Base-by-base conservation (phyloP, 2,797 vertebrate species). In the Nannoperca australis region DNA sequence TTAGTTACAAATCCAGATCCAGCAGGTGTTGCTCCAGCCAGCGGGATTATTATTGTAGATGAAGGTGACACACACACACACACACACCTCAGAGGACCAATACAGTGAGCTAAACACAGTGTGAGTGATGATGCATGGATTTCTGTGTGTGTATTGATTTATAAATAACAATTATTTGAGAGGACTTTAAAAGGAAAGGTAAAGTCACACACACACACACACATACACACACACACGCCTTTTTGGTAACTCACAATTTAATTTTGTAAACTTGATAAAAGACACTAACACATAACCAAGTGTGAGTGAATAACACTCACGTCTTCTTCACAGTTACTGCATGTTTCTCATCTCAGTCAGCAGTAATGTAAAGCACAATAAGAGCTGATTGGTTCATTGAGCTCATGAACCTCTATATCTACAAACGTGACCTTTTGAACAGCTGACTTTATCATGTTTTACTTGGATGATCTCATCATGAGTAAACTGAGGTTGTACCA, bases 1-100 rank as follows among this genome's bases (percentile, higher is more conserved):
- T 91, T 82, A 87, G 85, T 91, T 61, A 84, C 61, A 75, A 62
- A 89, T 61, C 42, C 30, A 65, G 81, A 83, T 54, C 27, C 68
- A 76, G 44, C 51, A 83, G 32, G 45, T n/a, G 49, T 61, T 54
- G 60, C 13, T 55, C 60, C 79, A 78, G n/a, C 32, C 47, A 76
- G 56, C 13, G 24, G 32, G 15, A 69, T 60, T 18, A 62, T 8
- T 80, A 11, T 15, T 76, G 71, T 47, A 75, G 66, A 78, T 20
- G 47, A 32, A 9, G 14, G 51, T 20, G 12, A 22, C 30, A 27
- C 64, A 67, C 53, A 68, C 9, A 56, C 0, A 30, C 3, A 66
- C 6, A 56, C 0, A 44, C 4, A 67, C 44, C 55, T 49, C 18
- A 62, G 45, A 42, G 27, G 24, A 47, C 44, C 20, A 24, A 50